A percentile compares a stretch with the other conserved stretches of the same genome.
Conservation (phyloP, 2,113 vertebrate species). For the Mastomys coucha region DNA sequence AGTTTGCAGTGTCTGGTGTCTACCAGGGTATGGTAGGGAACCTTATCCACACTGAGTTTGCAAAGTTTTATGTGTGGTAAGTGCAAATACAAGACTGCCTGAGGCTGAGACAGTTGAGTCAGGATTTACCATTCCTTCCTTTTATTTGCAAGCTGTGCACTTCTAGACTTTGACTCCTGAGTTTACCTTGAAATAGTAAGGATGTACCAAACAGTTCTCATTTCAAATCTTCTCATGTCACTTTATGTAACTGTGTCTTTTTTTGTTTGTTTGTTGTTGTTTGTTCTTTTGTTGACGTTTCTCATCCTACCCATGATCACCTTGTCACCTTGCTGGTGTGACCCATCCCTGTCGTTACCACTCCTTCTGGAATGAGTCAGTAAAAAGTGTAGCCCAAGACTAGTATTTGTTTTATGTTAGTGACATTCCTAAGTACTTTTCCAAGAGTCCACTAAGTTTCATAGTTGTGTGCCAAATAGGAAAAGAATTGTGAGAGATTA, state of each 20-base stretch:
- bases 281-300: neutral
- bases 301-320: neutral
- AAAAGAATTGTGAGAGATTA: conserved; percentile 8
- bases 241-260: neutral
- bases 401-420: neutral
- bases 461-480: neutral
- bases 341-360: neutral
- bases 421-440: neutral
- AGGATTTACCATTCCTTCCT: neutral
- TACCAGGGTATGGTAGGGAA: neutral
- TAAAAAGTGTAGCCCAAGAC: neutral
- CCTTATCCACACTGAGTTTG: neutral
- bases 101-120: neutral
- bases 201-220: neutral
- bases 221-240: conserved; percentile 7
- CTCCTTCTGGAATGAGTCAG: neutral
- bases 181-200: conserved; percentile 38
- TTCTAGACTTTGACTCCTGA: neutral
- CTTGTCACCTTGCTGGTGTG: neutral
- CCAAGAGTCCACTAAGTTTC: neutral
- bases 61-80: conserved; percentile 8
- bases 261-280: neutral
- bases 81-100: neutral
- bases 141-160: conserved; percentile 18
- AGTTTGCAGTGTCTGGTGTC: neutral